phyloP scores from a whole-genome alignment of 2,113 vertebrate genomes.

The Scopus umbretta region DNA sequence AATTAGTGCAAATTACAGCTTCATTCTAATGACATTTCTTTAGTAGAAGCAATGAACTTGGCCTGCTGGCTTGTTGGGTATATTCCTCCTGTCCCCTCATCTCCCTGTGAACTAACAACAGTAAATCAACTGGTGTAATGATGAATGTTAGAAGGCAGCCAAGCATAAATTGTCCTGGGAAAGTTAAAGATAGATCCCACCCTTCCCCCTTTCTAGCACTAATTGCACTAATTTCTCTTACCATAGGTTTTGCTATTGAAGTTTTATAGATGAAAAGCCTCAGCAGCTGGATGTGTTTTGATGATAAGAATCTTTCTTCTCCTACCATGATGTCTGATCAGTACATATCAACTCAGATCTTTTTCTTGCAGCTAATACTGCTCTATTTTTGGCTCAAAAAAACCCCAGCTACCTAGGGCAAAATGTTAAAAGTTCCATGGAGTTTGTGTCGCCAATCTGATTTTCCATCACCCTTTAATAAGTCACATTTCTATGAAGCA shows the following conservation, averaged over 20 bases:
- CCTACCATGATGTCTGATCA: background rate
- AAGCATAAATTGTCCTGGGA: background rate
- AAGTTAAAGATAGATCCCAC: background rate
- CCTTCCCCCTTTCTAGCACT: background rate
- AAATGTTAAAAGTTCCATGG: background rate
- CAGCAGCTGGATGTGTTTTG: background rate
- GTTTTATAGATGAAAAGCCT: background rate
- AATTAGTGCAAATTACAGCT: background rate
- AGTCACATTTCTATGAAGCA: background rate
- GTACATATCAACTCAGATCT: background rate
- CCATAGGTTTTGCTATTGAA: background rate
- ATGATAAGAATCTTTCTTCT: background rate
- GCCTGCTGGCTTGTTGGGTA: background rate
- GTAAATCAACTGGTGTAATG: background rate
- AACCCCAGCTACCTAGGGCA: background rate
- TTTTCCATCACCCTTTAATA: background rate
- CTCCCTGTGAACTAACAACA: background rate
- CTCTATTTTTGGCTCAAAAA: conserved; percentile 4
- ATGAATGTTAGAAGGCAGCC: background rate
- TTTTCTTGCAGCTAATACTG: background rate
- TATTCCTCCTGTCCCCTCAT: background rate
- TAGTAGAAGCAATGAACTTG: background rate
- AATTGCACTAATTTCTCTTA: background rate
- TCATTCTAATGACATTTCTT: background rate
- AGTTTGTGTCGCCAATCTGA: background rate